Conservation (phyloP, 1,140 invertebrate genomes). For the Holcopasites calliopsidis region DNA sequence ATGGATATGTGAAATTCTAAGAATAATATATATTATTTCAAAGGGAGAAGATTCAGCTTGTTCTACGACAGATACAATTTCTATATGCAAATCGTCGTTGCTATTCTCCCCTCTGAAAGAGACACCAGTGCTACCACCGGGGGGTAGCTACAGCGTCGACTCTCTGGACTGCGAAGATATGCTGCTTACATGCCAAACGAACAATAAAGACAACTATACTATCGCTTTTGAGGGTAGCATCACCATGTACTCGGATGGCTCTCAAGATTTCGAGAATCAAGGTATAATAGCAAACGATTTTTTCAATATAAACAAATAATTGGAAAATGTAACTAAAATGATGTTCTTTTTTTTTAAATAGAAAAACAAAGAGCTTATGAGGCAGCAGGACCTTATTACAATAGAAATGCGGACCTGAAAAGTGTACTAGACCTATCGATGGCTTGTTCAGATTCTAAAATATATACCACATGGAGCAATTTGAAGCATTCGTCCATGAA, state of each 20-base stretch:
- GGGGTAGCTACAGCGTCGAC: conserved; percentile 91
- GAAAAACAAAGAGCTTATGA: conserved; percentile 75
- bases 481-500: conserved; percentile 81
- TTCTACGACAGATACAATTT: conserved; percentile 88
- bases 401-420: conserved; percentile 70
- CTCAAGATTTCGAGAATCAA: conserved; percentile 85
- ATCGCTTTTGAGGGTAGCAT: conserved; percentile 95
- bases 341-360: conserved; percentile 51
- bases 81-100: conserved; percentile 93
- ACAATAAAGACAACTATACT: conserved; percentile 95
- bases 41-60: conserved; percentile 87
- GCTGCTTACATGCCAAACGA: conserved; percentile 91
- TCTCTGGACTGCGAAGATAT: conserved; percentile 95
- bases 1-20: background rate
- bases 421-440: conserved; percentile 85
- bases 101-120: conserved; percentile 95
- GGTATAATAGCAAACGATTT: conserved; percentile 76
- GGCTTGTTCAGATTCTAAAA: conserved; percentile 89
- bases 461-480: conserved; percentile 91
- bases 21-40: conserved; percentile 46
- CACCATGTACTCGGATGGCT: conserved; percentile 91
- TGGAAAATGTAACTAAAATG: conserved; percentile 1
- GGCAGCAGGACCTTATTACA: conserved; percentile 69
- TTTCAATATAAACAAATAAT: background rate
- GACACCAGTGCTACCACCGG: conserved; percentile 83